Conservation (phyloP, 2,888 invertebrate species). For the Netelia melanura region DNA sequence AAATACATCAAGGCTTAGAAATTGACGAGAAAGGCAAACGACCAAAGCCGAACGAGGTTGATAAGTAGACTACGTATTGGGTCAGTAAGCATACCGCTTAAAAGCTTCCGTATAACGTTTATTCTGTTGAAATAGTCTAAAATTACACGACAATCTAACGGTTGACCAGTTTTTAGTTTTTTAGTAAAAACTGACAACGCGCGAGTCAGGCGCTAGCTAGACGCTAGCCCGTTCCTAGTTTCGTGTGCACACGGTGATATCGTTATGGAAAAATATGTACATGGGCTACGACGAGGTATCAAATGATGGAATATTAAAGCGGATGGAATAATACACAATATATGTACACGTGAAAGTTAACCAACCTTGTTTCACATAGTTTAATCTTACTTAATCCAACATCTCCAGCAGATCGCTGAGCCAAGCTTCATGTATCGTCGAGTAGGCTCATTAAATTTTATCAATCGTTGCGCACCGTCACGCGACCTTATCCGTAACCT, state of each 20-base stretch:
- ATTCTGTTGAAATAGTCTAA: too few relatives aligned
- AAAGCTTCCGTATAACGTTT: not conserved
- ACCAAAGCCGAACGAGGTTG: not conserved
- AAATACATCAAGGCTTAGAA: constrained; percentile 36
- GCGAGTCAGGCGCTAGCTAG: too few relatives aligned
- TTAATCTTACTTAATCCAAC: not conserved
- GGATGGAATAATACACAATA: not conserved
- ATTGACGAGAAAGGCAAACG: constrained; percentile 20
- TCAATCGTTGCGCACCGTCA: not conserved
- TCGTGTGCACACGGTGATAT: too few relatives aligned
- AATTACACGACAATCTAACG: too few relatives aligned
- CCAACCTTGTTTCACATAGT: not conserved
- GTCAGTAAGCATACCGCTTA: constrained; percentile 13
- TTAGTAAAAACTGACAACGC: too few relatives aligned
- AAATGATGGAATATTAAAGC: not conserved
- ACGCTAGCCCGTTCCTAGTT: too few relatives aligned
- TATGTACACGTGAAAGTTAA: not conserved
- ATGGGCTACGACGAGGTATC: not conserved
- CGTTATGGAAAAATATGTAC: too few relatives aligned
- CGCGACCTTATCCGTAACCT: not conserved
- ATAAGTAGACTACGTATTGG: constrained; percentile 22
- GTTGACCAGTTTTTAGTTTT: too few relatives aligned
- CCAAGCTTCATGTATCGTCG: not conserved
- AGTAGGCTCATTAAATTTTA: not conserved
- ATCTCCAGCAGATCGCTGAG: not conserved